Conservation (phyloP, 35 echinoderm and acorn worm genomes). For the Hemicentrotus pulcherrimus region DNA sequence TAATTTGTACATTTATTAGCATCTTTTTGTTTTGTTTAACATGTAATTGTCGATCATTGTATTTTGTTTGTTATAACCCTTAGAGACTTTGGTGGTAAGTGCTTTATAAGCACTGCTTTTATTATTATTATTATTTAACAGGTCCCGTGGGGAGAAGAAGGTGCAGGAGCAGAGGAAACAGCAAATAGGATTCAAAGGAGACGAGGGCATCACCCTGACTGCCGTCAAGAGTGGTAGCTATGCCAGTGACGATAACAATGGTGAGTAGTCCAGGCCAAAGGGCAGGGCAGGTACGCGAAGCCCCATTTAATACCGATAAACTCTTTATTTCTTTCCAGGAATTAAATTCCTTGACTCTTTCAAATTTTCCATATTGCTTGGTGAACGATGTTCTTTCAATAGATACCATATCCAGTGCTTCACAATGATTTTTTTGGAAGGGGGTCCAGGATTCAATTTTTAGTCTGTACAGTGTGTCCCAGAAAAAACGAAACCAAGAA, state of each 20-base stretch:
- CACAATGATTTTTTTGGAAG: too few relatives aligned
- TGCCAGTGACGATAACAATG: background rate
- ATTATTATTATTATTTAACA: background rate
- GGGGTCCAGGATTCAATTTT: too few relatives aligned
- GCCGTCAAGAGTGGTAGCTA: conserved; percentile 24
- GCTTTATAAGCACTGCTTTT: too few relatives aligned
- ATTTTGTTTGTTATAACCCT: too few relatives aligned
- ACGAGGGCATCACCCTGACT: background rate
- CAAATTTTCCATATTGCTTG: background rate
- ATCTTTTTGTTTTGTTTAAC: too few relatives aligned
- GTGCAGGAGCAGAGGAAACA: background rate
- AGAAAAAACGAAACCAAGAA: too few relatives aligned
- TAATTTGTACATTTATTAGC: too few relatives aligned
- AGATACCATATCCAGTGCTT: too few relatives aligned
- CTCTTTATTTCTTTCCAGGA: background rate
- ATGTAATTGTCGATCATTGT: too few relatives aligned
- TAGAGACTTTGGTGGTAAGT: too few relatives aligned
- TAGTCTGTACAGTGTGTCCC: too few relatives aligned
- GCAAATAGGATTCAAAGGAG: background rate
- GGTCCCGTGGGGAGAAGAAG: conserved; percentile 23
- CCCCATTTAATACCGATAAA: background rate
- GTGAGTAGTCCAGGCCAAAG: background rate
- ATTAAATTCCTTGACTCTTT: background rate
- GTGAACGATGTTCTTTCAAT: too few relatives aligned
- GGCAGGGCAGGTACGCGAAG: background rate